Percentiles rank a stretch among this genome's conserved stretches.
Evolutionary conservation across 2,888 invertebrate genomes (phyloP).

Genomic region (Ormyrus pomaceus): DNA sequence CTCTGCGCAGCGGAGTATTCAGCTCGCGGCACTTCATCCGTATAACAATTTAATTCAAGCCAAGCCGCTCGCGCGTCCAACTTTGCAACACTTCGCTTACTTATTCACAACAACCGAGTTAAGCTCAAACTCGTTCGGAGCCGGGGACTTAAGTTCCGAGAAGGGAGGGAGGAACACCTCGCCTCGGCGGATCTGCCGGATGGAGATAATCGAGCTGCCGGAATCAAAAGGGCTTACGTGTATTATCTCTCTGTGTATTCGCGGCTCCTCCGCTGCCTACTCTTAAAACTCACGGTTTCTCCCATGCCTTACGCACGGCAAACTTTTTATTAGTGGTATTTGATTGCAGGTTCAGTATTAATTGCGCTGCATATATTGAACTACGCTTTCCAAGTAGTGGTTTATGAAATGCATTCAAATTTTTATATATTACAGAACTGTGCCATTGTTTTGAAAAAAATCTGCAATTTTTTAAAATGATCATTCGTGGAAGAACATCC

Average conservation of each 20-base stretch:
- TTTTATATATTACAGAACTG: too few species aligned
- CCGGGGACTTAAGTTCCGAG: slow-evolving; percentile 62
- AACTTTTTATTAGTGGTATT: too few species aligned
- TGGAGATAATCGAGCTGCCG: slow-evolving; percentile 67
- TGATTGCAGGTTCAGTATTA: too few species aligned
- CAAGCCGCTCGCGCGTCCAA: slow-evolving; percentile 61
- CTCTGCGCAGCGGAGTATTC: slow-evolving; percentile 16
- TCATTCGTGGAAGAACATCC: too few species aligned
- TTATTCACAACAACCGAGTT: slow-evolving; percentile 75
- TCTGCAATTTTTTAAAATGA: too few species aligned
- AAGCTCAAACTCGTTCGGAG: slow-evolving; percentile 69
- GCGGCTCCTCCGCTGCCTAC: neutral
- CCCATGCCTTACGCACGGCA: too few species aligned
- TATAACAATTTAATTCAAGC: slow-evolving; percentile 75
- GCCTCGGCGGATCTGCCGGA: slow-evolving; percentile 63
- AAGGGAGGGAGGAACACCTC: slow-evolving; percentile 63
- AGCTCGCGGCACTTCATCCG: slow-evolving; percentile 57
- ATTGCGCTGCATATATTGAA: too few species aligned
- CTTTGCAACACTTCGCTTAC: slow-evolving; percentile 75
- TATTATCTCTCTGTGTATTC: slow-evolving; percentile 17
- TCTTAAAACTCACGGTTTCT: too few species aligned
- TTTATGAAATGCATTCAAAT: too few species aligned
- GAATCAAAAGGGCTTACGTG: slow-evolving; percentile 57
- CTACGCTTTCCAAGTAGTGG: too few species aligned
- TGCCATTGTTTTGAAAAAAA: too few species aligned